A percentile compares a stretch with the other conserved stretches of the same genome.
These are phyloP conservation scores for Umimayanthus chanpuru DNA, from an alignment of 92 coral and sea anemone species.

Conservation along the genomic window DNA sequence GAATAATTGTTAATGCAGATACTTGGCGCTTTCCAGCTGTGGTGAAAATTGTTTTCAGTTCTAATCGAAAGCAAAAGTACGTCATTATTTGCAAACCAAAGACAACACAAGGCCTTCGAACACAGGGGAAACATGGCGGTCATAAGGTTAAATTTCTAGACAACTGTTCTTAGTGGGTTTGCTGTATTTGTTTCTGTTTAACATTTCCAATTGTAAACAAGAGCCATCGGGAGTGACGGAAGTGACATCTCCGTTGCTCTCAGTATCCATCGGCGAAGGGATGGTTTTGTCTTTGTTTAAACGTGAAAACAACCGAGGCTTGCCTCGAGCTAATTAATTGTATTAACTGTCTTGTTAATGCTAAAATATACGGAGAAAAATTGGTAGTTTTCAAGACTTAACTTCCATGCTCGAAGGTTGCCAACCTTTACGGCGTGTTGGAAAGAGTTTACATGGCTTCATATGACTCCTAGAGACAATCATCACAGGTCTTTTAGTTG, in stretches of 20 bases:
- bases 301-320: background rate
- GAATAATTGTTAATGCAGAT: conserved; percentile 31
- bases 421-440: background rate
- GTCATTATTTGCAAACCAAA: background rate
- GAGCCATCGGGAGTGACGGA: background rate
- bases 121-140: background rate
- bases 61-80: conserved; percentile 34
- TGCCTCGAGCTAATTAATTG: background rate
- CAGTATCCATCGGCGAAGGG: background rate
- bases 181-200: conserved; percentile 35
- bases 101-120: background rate
- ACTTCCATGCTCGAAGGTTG: background rate
- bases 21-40: conserved; percentile 39
- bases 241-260: conserved; percentile 6
- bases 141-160: conserved; percentile 38
- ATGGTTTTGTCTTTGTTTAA: background rate
- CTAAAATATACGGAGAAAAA: background rate
- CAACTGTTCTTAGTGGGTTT: conserved; percentile 25
- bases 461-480: background rate
- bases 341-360: background rate
- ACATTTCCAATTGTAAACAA: conserved; percentile 28
- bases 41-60: conserved; percentile 20
- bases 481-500: background rate
- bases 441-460: no score
- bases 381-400: background rate